Conservation (phyloP, 2,113 vertebrate species). For the Brienomyrus longianalis region DNA sequence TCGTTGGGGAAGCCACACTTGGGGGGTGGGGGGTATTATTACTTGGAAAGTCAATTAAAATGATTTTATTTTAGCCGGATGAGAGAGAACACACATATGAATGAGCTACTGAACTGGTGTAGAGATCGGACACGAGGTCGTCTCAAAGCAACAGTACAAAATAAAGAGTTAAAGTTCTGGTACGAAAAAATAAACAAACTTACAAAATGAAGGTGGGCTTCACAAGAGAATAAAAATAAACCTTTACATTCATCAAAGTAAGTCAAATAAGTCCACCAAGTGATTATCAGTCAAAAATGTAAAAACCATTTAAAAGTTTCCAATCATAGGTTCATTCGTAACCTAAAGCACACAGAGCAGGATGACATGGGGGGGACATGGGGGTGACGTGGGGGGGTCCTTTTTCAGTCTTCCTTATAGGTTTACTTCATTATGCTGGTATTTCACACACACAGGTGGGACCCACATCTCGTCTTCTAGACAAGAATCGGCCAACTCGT, state of each 20-base stretch:
- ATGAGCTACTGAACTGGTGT: conserved; percentile 50
- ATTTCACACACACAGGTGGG: conserved; percentile 30
- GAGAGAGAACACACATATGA: conserved; percentile 54
- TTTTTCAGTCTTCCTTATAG: conserved; percentile 7
- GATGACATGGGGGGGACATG: neutral
- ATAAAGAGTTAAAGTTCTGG: conserved; percentile 19
- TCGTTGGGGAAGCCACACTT: conserved; percentile 24
- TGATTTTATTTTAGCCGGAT: conserved; percentile 49
- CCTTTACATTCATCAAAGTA: conserved; percentile 65
- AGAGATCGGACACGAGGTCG: conserved; percentile 21
- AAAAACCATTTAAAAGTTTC: conserved; percentile 37
- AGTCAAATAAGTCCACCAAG: conserved; percentile 47
- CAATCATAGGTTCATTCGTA: conserved; percentile 13
- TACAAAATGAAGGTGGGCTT: conserved; percentile 13
- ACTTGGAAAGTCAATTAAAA: conserved; percentile 48
- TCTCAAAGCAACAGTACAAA: conserved; percentile 34
- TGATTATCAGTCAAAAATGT: conserved; percentile 51
- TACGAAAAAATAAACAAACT: conserved; percentile 10
- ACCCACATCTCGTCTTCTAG: conserved; percentile 46
- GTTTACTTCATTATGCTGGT: conserved; percentile 14
- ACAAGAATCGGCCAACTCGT: conserved; percentile 32
- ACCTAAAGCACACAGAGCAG: neutral
- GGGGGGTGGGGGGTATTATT: conserved; percentile 44
- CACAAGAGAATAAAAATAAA: conserved; percentile 32
- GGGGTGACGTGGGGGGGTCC: neutral